Evolutionary conservation across 2,797 vertebrate species (phyloP).

Genomic region (Gallinago stenura): DNA sequence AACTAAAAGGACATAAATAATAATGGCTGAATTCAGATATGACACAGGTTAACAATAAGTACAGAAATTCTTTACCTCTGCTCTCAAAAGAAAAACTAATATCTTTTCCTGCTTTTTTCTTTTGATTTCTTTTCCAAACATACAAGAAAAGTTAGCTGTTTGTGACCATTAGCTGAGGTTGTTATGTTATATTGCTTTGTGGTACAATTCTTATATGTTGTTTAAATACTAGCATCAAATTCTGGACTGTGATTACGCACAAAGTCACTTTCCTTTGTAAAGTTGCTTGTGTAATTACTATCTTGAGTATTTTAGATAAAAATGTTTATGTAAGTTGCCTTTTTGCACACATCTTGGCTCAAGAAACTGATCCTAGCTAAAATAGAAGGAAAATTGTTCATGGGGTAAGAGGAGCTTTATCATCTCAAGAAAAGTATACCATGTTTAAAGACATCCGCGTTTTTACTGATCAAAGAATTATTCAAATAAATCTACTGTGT

Average conservation of each 20-base stretch:
- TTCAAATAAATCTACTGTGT: neutral
- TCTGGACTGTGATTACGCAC: neutral
- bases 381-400: conserved; percentile 16
- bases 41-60: neutral
- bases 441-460: neutral
- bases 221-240: neutral
- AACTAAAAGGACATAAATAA: conserved; percentile 14
- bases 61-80: neutral
- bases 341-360: neutral
- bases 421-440: neutral
- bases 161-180: neutral
- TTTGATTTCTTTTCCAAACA: conserved; percentile 9
- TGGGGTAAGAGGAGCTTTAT: neutral
- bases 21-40: neutral
- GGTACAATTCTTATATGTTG: neutral
- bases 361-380: neutral
- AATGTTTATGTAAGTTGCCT: neutral
- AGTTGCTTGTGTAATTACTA: neutral
- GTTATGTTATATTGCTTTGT: neutral
- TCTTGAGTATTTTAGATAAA: neutral
- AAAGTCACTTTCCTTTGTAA: neutral
- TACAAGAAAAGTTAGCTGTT: neutral
- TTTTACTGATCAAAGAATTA: neutral
- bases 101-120: neutral
- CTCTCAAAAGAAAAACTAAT: conserved; percentile 15